Base-by-base conservation (phyloP, 2,113 vertebrate genomes). In the Labeo rohita region DNA sequence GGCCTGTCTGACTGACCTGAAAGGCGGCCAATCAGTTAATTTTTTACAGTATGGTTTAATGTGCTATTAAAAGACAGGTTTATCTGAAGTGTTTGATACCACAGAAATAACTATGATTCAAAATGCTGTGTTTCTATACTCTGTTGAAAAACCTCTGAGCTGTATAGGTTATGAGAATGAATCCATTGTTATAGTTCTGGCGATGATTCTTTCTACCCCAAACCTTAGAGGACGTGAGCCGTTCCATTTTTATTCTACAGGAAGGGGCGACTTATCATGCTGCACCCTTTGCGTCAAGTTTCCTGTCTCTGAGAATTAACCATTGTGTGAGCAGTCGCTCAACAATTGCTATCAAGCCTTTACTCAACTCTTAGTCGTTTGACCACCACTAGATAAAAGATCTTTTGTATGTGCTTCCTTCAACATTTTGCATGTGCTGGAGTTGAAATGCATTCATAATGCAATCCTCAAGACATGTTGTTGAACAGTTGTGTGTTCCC, bases 101-200 rank as follows among this genome's bases (percentile, higher is more conserved):
- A 43, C 16, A 10, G 1, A 18, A 70, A 18, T 21, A 72, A 72
- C 8, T 72, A 28, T 28, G 3, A 72, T 72, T 72, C 28, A 59
- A 10, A 16, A 54, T 13, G 9, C 6, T 36, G 43, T 63, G 9
- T 63, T 52, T 76, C n/a, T 16, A 2, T 4, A 50, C n/a, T 1
- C 28, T 59, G n/a, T 45, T 61, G 52, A 36, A 54, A 45, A 73
- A 3, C 66, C 9, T 36, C 5, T n/a, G 34, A 43, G 89, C 85
- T 87, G 77, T 87, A 4, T 21, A 47, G 72, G 86, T 72, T 91
- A 88, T 94, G 89, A 90, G 92, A 92, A 89, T 54, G 68, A 92
- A 88, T 90, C 90, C 80, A 90, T 89, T 90, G 91, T 90, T 89
- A 83, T 88, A 90, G 89, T 81, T 87, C 23, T 72, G 70, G 82